Evolutionary conservation across 2,888 invertebrate species (phyloP).

Genomic region (Icerya purchasi): DNA sequence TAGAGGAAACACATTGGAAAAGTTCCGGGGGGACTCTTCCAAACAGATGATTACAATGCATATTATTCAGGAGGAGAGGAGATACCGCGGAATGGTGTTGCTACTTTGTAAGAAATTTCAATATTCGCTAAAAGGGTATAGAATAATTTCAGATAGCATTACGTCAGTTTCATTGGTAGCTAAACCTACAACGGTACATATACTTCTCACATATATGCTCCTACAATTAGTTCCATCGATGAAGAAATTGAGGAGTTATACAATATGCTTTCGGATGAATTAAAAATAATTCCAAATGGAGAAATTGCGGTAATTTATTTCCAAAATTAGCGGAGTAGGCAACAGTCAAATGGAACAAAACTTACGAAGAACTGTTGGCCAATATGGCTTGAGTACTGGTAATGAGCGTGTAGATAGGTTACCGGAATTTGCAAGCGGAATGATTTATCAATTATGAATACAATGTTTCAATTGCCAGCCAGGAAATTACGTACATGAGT

Average conservation of each 20-base stretch:
- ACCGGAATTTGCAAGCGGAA: no score
- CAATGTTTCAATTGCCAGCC: not conserved
- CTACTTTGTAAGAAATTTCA: not conserved
- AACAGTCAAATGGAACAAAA: not conserved
- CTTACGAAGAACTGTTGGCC: not conserved
- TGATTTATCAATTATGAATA: not conserved
- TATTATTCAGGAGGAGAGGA: not conserved
- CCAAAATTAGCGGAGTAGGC: not conserved
- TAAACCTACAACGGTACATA: not conserved
- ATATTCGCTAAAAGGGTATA: not conserved
- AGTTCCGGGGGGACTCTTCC: not conserved
- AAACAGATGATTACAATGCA: not conserved
- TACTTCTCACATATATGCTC: not conserved
- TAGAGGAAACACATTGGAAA: not conserved
- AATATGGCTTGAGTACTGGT: not conserved
- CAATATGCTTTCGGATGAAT: not conserved
- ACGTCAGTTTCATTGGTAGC: not conserved
- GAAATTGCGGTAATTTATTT: not conserved
- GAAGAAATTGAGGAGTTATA: not conserved
- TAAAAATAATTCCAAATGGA: not conserved
- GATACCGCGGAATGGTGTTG: not conserved
- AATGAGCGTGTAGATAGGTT: not conserved
- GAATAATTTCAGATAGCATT: not conserved
- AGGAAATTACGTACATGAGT: not conserved
- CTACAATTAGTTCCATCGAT: not conserved